Evolutionary conservation across 1,140 invertebrate genomes (phyloP).

Genomic region (Globodera rostochiensis): DNA sequence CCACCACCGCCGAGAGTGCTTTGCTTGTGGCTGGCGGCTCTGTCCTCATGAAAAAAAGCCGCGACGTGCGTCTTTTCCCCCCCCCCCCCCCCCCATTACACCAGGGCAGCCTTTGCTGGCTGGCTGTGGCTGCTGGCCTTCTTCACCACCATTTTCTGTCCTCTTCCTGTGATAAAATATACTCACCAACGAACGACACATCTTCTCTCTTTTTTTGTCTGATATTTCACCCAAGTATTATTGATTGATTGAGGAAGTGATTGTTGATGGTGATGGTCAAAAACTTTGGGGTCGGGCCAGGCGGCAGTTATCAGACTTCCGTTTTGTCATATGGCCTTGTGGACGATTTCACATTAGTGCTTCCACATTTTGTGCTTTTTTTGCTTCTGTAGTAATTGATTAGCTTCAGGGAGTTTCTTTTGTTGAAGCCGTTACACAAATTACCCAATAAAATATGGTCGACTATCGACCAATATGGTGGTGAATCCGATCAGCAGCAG

Average conservation of each 20-base stretch:
- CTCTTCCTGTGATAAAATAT: neutral
- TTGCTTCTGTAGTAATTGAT: too few species aligned
- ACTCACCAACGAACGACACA: neutral
- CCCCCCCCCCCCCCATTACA: too few species aligned
- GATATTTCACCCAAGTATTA: neutral
- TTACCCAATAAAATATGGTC: neutral
- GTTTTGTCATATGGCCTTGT: neutral
- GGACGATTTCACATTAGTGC: neutral
- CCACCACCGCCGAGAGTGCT: neutral
- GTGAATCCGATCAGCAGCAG: neutral
- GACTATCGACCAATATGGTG: conserved; percentile 4
- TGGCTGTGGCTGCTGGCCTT: neutral
- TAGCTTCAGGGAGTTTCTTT: neutral
- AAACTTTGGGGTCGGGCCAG: too few species aligned
- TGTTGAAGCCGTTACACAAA: neutral
- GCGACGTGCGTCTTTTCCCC: neutral
- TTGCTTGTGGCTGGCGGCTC: neutral
- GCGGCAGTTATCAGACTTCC: too few species aligned
- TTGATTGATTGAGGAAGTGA: neutral
- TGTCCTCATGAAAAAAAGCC: neutral
- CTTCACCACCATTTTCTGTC: neutral
- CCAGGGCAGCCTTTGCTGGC: neutral
- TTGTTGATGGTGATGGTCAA: neutral
- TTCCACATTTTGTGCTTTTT: neutral
- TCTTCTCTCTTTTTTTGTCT: neutral